A percentile compares a stretch with the other conserved stretches of the same genome.
phyloP scores from a whole-genome alignment of 2,113 vertebrate genomes.

The Corvus hawaiiensis region DNA sequence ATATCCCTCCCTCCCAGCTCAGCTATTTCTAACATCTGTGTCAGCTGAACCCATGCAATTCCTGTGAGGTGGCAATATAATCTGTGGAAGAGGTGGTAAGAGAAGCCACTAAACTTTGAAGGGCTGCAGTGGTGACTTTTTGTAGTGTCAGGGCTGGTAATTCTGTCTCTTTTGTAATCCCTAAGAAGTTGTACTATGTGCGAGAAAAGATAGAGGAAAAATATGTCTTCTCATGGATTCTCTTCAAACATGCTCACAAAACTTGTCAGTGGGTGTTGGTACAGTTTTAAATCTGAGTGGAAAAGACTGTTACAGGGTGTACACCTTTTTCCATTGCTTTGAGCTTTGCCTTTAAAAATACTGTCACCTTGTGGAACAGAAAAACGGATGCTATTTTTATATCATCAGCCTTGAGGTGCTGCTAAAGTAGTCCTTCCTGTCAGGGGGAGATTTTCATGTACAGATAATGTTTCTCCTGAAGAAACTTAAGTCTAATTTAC shows the following conservation, averaged over 20 bases:
- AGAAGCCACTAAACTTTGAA: neutral
- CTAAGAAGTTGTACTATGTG: neutral
- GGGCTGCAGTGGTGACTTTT: neutral
- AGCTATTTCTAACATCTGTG: neutral
- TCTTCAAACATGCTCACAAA: neutral
- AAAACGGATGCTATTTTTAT: neutral
- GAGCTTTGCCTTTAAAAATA: neutral
- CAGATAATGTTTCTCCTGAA: neutral
- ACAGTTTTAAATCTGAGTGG: neutral
- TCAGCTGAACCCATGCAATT: neutral
- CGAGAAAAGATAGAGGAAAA: neutral
- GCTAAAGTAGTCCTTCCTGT: neutral
- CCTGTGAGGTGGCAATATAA: neutral
- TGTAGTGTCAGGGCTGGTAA: neutral
- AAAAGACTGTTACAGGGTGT: neutral
- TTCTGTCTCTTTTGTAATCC: neutral
- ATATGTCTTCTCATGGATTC: neutral
- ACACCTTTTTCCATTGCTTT: neutral
- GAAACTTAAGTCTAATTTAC: neutral
- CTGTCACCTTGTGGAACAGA: neutral
- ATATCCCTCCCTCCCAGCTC: accelerated
- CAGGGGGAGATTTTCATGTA: neutral
- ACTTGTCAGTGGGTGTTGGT: neutral
- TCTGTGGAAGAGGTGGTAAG: neutral
- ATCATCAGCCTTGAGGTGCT: neutral